Evolutionary conservation across 2,888 invertebrate genomes (phyloP).

Genomic region (Phaonia tiefii): DNA sequence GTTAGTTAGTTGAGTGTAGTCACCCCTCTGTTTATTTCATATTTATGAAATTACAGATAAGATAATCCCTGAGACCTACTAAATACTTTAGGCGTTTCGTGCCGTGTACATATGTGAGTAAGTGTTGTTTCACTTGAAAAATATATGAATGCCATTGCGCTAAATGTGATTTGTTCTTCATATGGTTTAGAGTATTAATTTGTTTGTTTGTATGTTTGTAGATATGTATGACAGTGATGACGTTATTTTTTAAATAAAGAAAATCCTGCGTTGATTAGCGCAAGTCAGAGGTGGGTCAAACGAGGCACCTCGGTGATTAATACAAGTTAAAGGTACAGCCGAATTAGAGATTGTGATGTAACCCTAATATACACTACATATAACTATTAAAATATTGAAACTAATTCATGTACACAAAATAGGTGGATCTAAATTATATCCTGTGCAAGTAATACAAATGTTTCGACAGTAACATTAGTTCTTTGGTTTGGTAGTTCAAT

Average conservation of each 20-base stretch:
- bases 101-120: background rate
- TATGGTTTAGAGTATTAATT: slow-evolving; percentile 50
- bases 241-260: slow-evolving; percentile 35
- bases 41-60: slow-evolving; percentile 60
- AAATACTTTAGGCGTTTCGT: slow-evolving; percentile 60
- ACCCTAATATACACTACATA: too few species aligned
- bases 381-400: too few species aligned
- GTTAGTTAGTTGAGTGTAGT: slow-evolving; percentile 12
- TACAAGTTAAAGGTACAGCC: too few species aligned
- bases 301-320: too few species aligned
- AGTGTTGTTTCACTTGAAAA: slow-evolving; percentile 28
- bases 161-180: slow-evolving; percentile 50
- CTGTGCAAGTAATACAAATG: too few species aligned
- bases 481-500: too few species aligned
- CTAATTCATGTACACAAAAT: too few species aligned
- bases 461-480: too few species aligned
- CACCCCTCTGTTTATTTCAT: slow-evolving; percentile 38
- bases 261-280: slow-evolving; percentile 48
- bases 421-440: too few species aligned
- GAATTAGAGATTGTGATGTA: too few species aligned
- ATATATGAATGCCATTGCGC: background rate
- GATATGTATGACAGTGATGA: slow-evolving; percentile 5
- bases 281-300: slow-evolving; percentile 21
- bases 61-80: slow-evolving; percentile 65
- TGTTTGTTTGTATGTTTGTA: slow-evolving; percentile 14